Conservation (phyloP, 2,888 invertebrate species). For the Syrista parreyssii region DNA sequence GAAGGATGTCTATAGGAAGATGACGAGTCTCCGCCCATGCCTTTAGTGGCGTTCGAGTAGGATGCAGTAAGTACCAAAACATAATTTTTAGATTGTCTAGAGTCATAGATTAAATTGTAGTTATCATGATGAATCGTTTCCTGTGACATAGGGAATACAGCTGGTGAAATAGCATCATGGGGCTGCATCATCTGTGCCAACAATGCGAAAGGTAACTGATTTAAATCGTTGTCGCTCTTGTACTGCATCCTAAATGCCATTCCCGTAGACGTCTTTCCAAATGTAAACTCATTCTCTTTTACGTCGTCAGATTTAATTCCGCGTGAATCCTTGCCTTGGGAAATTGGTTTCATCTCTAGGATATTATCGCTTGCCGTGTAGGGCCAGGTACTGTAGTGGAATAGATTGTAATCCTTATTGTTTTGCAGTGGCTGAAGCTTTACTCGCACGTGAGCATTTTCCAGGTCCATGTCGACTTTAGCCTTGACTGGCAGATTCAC, state of each 20-base stretch:
- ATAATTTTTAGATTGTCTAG: slow-evolving; percentile 67
- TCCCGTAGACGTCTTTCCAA: slow-evolving; percentile 69
- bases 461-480: slow-evolving; percentile 67
- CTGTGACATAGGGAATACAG: slow-evolving; percentile 48
- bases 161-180: slow-evolving; percentile 45
- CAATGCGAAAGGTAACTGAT: slow-evolving; percentile 36
- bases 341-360: slow-evolving; percentile 68
- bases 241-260: slow-evolving; percentile 69
- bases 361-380: slow-evolving; percentile 73
- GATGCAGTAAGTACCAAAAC: slow-evolving; percentile 64
- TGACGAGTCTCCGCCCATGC: slow-evolving; percentile 13
- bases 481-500: slow-evolving; percentile 69
- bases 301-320: slow-evolving; percentile 52
- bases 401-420: slow-evolving; percentile 68
- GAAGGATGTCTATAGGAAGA: slow-evolving; percentile 11
- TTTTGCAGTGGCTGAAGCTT: slow-evolving; percentile 68
- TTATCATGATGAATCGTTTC: slow-evolving; percentile 68
- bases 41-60: slow-evolving; percentile 17
- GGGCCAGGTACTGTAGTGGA: slow-evolving; percentile 74
- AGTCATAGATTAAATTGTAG: slow-evolving; percentile 68
- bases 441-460: slow-evolving; percentile 66
- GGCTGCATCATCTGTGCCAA: neutral
- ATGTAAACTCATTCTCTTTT: slow-evolving; percentile 54
- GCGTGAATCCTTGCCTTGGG: slow-evolving; percentile 65
- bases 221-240: slow-evolving; percentile 68